Conservation (phyloP, 2,888 invertebrate genomes). For the Nephrotoma appendiculata region DNA sequence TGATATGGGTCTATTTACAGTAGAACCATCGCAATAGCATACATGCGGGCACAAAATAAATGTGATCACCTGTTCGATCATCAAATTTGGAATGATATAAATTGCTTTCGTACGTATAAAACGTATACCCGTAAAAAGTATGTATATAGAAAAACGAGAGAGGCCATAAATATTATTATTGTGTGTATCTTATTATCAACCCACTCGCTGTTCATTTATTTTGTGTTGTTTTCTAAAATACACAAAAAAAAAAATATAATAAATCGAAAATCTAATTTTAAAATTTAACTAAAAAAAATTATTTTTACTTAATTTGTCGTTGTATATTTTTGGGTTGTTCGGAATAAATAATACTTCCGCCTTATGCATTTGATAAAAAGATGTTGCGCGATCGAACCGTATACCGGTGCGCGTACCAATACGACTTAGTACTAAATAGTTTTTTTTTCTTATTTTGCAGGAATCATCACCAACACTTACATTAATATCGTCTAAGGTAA, state of each 20-base stretch:
- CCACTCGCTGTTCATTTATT: neutral
- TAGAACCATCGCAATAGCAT: neutral
- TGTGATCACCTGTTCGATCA: neutral
- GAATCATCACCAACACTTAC: conserved; percentile 65
- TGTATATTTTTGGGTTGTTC: neutral
- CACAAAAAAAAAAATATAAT: neutral
- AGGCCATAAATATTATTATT: neutral
- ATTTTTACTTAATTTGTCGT: neutral
- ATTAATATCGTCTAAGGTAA: conserved; percentile 66
- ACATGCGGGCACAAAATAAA: neutral
- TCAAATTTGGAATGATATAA: neutral
- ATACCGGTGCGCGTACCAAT: neutral
- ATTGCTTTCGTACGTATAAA: neutral
- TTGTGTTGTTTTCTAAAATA: neutral
- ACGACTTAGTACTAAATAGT: neutral
- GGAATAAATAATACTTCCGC: neutral
- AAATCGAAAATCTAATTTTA: neutral
- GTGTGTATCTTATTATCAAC: neutral
- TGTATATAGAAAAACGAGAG: neutral
- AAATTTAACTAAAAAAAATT: neutral
- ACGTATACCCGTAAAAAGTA: neutral
- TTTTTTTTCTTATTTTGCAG: conserved; percentile 32
- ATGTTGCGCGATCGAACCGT: neutral
- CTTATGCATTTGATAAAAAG: neutral
- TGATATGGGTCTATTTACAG: neutral